Evolutionary conservation across 2,888 invertebrate genomes (phyloP).

Genomic region (Teinopalpus imperialis): DNA sequence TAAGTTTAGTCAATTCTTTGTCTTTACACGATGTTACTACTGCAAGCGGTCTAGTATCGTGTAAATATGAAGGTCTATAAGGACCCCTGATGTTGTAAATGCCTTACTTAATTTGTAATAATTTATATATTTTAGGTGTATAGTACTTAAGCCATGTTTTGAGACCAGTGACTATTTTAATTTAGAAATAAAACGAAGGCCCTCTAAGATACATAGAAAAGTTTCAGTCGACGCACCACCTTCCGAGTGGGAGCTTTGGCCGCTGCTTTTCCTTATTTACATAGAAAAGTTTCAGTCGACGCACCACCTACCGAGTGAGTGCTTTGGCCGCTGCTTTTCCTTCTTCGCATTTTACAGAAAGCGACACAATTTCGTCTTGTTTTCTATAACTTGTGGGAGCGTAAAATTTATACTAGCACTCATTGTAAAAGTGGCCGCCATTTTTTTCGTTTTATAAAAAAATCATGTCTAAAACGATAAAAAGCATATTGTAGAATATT

Average conservation of each 20-base stretch:
- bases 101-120: conserved; percentile 82
- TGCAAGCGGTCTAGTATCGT: conserved; percentile 63
- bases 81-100: conserved; percentile 80
- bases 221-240: conserved; percentile 56
- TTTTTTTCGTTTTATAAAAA: conserved; percentile 65
- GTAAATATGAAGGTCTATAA: conserved; percentile 75
- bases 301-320: conserved; percentile 33
- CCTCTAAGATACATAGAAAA: conserved; percentile 59
- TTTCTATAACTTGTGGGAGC: conserved; percentile 67
- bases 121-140: conserved; percentile 82
- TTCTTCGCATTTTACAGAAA: conserved; percentile 67
- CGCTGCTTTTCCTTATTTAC: no score
- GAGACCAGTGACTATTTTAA: conserved; percentile 81
- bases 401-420: conserved; percentile 64
- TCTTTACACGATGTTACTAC: conserved; percentile 74
- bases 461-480: conserved; percentile 46
- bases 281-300: conserved; percentile 67
- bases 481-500: conserved; percentile 67
- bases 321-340: conserved; percentile 70
- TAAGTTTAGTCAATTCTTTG: conserved; percentile 80
- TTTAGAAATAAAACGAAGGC: conserved; percentile 72
- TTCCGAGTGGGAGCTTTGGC: conserved; percentile 50
- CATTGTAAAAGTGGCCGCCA: conserved; percentile 61
- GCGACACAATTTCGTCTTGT: conserved; percentile 62
- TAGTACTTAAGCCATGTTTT: conserved; percentile 82